Evolutionary conservation across 2,888 invertebrate species (phyloP), one percentile per base, ranked within the genome.

Genomic region (Acanthosepion esculentum): DNA sequence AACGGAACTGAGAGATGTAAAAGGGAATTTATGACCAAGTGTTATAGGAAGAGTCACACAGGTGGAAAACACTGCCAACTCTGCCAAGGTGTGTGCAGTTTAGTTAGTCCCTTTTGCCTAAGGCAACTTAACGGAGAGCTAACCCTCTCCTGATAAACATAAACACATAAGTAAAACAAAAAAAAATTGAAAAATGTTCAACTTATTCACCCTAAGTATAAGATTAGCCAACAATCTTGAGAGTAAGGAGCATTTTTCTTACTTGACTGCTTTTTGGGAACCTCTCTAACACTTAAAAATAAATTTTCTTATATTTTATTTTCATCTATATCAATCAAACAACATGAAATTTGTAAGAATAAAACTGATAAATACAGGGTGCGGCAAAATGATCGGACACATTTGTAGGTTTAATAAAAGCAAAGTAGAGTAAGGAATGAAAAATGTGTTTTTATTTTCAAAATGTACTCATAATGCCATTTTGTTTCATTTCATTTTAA

Each of bases 41-140:
- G 78, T 78, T 78, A n/a, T 78, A n/a, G n/a, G n/a, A 78, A 78
- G 78, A 78, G 78, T n/a, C 78, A 78, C n/a, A 78, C 15, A 23
- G 33, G 78, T 78, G 78, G n/a, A 78, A 33, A 78, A 78, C 10
- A 78, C n/a, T n/a, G 12, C 18, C 78, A 33, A 78, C 18, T 78
- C 78, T 78, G 78, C n/a, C n/a, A 78, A 78, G 78, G 78, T 78
- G n/a, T 78, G 78, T 78, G 78, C 78, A 78, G 78, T 33, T 78
- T 78, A 78, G 78, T 33, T n/a, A 78, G 78, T 15, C 78, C 78
- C 78, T 78, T 78, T 78, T 33, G 33, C 78, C 78, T 78, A n/a
- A 10, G 78, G n/a, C 78, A 78, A 33, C n/a, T 78, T 78, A 78
- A n/a, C 12, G 4, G 26, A n/a, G n/a, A n/a, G 78, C 5, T n/a